Evolutionary conservation across 2,797 vertebrate genomes (phyloP).

Genomic region (Sebastes alutus): DNA sequence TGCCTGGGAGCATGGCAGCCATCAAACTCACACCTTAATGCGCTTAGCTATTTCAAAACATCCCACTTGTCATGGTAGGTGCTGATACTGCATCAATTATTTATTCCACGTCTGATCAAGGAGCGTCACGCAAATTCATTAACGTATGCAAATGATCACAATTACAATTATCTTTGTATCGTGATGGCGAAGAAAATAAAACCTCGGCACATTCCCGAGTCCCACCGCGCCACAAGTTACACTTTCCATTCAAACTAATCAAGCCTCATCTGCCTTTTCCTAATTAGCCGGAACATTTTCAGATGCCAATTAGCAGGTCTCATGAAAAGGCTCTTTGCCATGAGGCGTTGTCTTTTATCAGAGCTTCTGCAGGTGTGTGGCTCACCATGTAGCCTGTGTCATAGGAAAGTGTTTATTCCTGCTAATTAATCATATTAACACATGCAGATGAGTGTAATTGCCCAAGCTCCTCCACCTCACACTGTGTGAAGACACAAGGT

Average conservation of each 20-base stretch:
- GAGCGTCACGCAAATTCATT: conserved; percentile 85
- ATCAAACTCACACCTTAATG: conserved; percentile 78
- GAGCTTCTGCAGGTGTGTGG: conserved; percentile 84
- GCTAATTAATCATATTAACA: conserved; percentile 90
- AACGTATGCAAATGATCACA: conserved; percentile 87
- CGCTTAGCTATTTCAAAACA: conserved; percentile 72
- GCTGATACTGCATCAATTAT: conserved; percentile 85
- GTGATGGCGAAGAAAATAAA: conserved; percentile 80
- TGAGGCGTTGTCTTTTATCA: conserved; percentile 83
- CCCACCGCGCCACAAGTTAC: conserved; percentile 80
- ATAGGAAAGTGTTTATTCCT: conserved; percentile 86
- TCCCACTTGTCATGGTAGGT: conserved; percentile 77
- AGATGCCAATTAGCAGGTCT: conserved; percentile 88
- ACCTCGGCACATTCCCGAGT: conserved; percentile 79
- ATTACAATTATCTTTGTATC: conserved; percentile 87
- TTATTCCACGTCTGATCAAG: conserved; percentile 83
- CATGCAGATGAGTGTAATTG: conserved; percentile 88
- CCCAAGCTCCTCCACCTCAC: conserved; percentile 78
- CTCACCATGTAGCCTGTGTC: conserved; percentile 81
- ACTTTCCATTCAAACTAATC: conserved; percentile 85
- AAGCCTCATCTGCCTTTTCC: conserved; percentile 85
- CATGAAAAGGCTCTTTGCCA: conserved; percentile 82
- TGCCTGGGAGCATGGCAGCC: conserved; percentile 65
- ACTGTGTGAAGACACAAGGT: conserved; percentile 74
- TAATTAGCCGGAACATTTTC: conserved; percentile 86